A percentile compares a stretch with the other conserved stretches of the same genome.
Evolutionary conservation across 2,797 vertebrate species (phyloP).

Genomic region (Parauchenoglanis punctatus): DNA sequence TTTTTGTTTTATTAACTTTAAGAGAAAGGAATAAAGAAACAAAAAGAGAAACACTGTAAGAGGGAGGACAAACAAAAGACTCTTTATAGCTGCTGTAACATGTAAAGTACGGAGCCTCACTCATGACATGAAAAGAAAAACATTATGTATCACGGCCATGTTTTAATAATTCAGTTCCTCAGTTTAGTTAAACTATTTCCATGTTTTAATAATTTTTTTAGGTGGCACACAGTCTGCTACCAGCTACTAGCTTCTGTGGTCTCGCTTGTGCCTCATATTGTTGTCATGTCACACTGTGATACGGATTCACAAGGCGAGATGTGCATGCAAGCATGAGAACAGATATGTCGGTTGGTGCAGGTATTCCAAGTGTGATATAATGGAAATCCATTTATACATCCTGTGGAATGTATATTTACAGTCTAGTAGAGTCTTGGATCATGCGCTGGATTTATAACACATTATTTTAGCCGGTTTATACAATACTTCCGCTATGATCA

Average conservation of each 20-base stretch:
- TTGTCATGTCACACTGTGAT: slow-evolving; percentile 1
- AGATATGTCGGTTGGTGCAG: neutral
- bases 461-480: neutral
- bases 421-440: neutral
- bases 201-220: no score
- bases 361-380: neutral
- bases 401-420: neutral
- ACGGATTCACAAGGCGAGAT: neutral
- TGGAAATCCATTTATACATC: neutral
- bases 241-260: neutral
- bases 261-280: slow-evolving; percentile 11
- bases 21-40: neutral
- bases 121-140: no score
- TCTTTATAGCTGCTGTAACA: neutral
- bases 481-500: neutral
- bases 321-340: neutral
- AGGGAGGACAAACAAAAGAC: neutral
- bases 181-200: no score
- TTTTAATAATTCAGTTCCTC: no score
- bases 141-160: no score
- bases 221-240: slow-evolving; percentile 18
- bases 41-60: neutral
- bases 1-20: neutral
- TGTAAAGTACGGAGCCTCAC: no score
- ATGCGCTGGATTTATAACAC: neutral